phyloP scores from a whole-genome alignment of 2,113 vertebrate genomes.

The Brienomyrus brachyistius region DNA sequence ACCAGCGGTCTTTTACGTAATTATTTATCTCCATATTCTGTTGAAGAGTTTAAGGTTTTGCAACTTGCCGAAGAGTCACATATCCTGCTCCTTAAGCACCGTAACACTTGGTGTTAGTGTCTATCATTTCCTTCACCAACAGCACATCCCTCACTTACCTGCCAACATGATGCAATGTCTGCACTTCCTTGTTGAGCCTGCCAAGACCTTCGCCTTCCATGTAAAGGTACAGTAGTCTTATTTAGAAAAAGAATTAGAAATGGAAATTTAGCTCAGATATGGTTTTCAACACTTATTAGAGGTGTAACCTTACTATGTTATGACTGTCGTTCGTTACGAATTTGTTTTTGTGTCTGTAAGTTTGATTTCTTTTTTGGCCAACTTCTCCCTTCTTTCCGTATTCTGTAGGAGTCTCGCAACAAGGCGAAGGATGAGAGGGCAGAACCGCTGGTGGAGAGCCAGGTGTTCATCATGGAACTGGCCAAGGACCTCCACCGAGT shows the following conservation, averaged over 20 bases:
- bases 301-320: not conserved
- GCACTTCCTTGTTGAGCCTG: slow-evolving; percentile 64
- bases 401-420: slow-evolving; percentile 54
- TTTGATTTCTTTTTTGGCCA: slow-evolving; percentile 1
- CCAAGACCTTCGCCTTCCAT: slow-evolving; percentile 58
- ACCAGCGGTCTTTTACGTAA: not conserved
- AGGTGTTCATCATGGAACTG: slow-evolving; percentile 59
- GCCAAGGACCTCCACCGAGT: slow-evolving; percentile 59
- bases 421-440: slow-evolving; percentile 48
- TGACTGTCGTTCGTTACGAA: not conserved
- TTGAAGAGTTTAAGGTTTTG: not conserved
- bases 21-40: not conserved
- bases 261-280: not conserved
- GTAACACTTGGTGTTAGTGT: not conserved
- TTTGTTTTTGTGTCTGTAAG: not conserved
- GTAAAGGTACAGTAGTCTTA: slow-evolving; percentile 51
- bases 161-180: slow-evolving; percentile 66
- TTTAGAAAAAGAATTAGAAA: not conserved
- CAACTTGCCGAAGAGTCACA: not conserved
- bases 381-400: not conserved
- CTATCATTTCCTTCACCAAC: not conserved
- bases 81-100: not conserved
- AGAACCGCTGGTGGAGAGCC: slow-evolving; percentile 58
- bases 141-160: not conserved
- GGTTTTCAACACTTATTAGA: not conserved